Percentiles rank a stretch among this genome's conserved stretches.
Conservation (phyloP, 1,140 invertebrate genomes). For the Phenacoccus solenopsis region DNA sequence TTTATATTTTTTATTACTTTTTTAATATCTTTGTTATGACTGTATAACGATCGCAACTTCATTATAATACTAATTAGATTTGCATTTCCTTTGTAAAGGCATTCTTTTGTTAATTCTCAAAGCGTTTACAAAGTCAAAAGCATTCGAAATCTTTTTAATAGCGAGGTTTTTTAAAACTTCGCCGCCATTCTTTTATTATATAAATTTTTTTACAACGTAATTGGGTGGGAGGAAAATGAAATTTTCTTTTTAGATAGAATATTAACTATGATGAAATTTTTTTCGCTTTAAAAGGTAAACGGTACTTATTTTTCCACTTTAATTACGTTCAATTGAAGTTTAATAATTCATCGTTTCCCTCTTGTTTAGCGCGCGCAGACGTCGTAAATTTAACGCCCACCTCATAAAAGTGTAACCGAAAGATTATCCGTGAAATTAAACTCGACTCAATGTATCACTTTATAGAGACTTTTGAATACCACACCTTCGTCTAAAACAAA, state of each 20-base stretch:
- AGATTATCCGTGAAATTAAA: not conserved
- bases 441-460: not conserved
- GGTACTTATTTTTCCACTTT: not conserved
- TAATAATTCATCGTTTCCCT: not conserved
- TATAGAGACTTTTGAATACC: not conserved
- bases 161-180: not conserved
- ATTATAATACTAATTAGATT: constrained; percentile 4
- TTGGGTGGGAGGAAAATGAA: not conserved
- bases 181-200: not conserved
- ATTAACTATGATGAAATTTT: too few species aligned
- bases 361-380: not conserved
- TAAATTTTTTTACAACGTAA: not conserved
- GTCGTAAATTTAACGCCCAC: not conserved
- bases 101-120: not conserved
- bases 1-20: constrained; percentile 4
- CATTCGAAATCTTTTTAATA: not conserved
- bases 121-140: not conserved
- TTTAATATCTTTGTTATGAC: constrained; percentile 3
- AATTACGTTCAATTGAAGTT: not conserved
- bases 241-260: too few species aligned
- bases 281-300: not conserved
- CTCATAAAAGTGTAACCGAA: not conserved
- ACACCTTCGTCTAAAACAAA: not conserved
- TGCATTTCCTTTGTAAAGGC: not conserved
- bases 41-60: constrained; percentile 1